Evolutionary conservation across 2,113 vertebrate species (phyloP).

Genomic region (Tichodroma muraria): DNA sequence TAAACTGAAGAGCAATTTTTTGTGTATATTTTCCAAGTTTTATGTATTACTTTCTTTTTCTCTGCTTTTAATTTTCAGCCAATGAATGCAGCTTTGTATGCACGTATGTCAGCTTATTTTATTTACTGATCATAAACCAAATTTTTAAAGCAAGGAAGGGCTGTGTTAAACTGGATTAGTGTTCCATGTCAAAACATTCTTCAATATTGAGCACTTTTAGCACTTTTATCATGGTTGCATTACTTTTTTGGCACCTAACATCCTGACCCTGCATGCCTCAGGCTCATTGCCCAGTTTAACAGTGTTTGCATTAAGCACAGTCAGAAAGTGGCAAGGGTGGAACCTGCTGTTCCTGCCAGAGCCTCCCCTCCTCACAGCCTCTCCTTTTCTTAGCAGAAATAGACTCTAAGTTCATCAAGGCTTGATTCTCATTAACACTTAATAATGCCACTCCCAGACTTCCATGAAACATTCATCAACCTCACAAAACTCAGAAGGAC

Average conservation of each 20-base stretch:
- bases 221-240: not conserved
- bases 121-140: not conserved
- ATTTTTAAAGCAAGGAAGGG: not conserved
- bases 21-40: not conserved
- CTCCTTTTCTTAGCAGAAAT: not conserved
- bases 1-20: not conserved
- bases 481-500: not conserved
- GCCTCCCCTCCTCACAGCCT: not conserved
- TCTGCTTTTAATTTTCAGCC: not conserved
- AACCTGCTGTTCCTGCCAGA: not conserved
- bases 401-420: not conserved
- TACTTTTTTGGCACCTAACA: not conserved
- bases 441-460: constrained; percentile 1
- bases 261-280: not conserved
- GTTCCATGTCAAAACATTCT: not conserved
- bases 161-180: not conserved
- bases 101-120: not conserved
- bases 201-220: not conserved
- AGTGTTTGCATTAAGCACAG: not conserved
- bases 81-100: not conserved
- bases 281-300: not conserved
- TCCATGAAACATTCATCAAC: constrained; percentile 19
- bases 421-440: constrained; percentile 34
- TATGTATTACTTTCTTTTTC: not conserved
- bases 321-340: not conserved